A percentile compares a stretch with the other conserved stretches of the same genome.
These are phyloP conservation scores for Amyelois transitella DNA, from an alignment of 1,140 invertebrate species.

Conservation along the genomic window DNA sequence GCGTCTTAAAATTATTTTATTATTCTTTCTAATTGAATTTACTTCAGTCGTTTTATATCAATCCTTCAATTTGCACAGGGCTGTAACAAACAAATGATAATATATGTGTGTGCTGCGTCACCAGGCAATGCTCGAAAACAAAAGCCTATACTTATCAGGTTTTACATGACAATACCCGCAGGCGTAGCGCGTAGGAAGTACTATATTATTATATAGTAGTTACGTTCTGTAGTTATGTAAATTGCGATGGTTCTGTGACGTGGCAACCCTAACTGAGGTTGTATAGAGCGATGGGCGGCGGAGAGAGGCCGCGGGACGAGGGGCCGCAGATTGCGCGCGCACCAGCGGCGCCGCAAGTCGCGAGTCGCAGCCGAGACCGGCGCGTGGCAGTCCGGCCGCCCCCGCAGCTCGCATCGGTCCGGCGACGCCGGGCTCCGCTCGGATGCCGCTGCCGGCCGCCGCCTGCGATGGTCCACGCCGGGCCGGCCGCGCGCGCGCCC, in stretches of 20 bases:
- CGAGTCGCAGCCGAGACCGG: conserved; percentile 13
- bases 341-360: conserved; percentile 12
- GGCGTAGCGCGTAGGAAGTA: conserved; percentile 2
- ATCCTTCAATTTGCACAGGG: not conserved
- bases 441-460: conserved; percentile 68
- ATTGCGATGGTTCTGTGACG: conserved; percentile 14
- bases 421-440: conserved; percentile 58
- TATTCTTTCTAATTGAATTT: too few relatives aligned
- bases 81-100: not conserved
- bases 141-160: not conserved
- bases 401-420: conserved; percentile 57
- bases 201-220: conserved; percentile 5
- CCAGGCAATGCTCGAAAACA: not conserved
- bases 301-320: conserved; percentile 24
- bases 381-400: conserved; percentile 54
- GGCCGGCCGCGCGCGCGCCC: conserved; percentile 66
- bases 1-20: too few relatives aligned
- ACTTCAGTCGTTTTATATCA: conserved; percentile 14
- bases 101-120: not conserved
- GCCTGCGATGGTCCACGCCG: conserved; percentile 72
- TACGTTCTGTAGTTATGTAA: conserved; percentile 20
- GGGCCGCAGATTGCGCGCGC: conserved; percentile 21
- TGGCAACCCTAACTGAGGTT: conserved; percentile 36
- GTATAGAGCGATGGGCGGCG: conserved; percentile 28
- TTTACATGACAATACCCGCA: not conserved